A percentile compares a stretch with the other conserved stretches of the same genome.
phyloP scores from a whole-genome alignment of 2,888 invertebrate genomes.

The Trachelus iudaicus region DNA sequence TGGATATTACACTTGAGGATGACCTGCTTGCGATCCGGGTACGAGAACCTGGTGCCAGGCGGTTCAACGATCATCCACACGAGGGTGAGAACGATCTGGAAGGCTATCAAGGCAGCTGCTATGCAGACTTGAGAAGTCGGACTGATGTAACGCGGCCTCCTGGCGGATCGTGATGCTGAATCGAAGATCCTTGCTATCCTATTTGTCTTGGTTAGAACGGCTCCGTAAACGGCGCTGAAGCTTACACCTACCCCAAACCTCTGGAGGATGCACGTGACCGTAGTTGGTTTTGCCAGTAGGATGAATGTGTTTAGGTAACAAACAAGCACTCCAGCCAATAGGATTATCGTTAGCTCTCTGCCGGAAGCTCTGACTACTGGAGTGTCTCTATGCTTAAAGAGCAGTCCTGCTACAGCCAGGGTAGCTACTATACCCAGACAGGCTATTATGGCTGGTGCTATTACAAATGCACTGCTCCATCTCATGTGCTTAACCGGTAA shows the following conservation, averaged over 20 bases:
- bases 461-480: slow-evolving; percentile 75
- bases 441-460: slow-evolving; percentile 74
- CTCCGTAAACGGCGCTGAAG: slow-evolving; percentile 74
- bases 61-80: slow-evolving; percentile 77
- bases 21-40: slow-evolving; percentile 70
- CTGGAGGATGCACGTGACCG: slow-evolving; percentile 71
- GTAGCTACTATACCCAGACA: slow-evolving; percentile 73
- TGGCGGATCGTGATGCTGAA: slow-evolving; percentile 72
- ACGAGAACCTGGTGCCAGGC: slow-evolving; percentile 71
- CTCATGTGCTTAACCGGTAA: slow-evolving; percentile 73
- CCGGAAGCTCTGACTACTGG: slow-evolving; percentile 74
- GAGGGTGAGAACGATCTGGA: slow-evolving; percentile 70
- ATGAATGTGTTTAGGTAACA: slow-evolving; percentile 75
- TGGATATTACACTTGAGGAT: slow-evolving; percentile 74
- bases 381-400: slow-evolving; percentile 75
- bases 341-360: slow-evolving; percentile 73
- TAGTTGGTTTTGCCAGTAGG: slow-evolving; percentile 70
- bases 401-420: slow-evolving; percentile 71
- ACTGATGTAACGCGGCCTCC: slow-evolving; percentile 74
- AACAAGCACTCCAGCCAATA: slow-evolving; percentile 72
- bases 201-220: slow-evolving; percentile 76
- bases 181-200: slow-evolving; percentile 74
- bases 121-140: slow-evolving; percentile 75
- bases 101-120: slow-evolving; percentile 69
- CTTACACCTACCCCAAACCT: slow-evolving; percentile 76